Percentiles rank a stretch among this genome's conserved stretches.
Evolutionary conservation across 2,113 vertebrate species (phyloP).

Genomic region (Caloenas nicobarica): DNA sequence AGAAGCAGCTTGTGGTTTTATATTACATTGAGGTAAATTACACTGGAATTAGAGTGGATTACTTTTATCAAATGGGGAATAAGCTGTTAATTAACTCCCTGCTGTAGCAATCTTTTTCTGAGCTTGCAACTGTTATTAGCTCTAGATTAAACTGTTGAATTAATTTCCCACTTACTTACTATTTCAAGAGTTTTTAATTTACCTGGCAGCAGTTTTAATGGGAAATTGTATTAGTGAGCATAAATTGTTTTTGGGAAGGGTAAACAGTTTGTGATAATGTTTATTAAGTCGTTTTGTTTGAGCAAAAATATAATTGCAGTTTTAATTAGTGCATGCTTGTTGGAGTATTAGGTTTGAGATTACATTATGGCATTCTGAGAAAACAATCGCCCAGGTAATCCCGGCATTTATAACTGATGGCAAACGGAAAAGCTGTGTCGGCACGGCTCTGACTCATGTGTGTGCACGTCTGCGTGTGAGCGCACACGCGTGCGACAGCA

Average conservation of each 20-base stretch:
- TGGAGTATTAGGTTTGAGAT: conserved; percentile 78
- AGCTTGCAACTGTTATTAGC: conserved; percentile 85
- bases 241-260: conserved; percentile 82
- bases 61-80: conserved; percentile 90
- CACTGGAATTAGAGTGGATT: conserved; percentile 87
- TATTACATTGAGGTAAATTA: conserved; percentile 91
- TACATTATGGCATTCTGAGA: conserved; percentile 72
- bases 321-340: conserved; percentile 82
- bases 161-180: conserved; percentile 88
- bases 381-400: conserved; percentile 74
- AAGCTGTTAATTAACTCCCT: conserved; percentile 91
- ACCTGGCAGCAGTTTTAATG: conserved; percentile 87
- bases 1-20: conserved; percentile 87
- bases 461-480: too few species aligned
- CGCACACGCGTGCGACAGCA: neutral
- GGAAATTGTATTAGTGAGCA: conserved; percentile 85
- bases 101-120: conserved; percentile 86
- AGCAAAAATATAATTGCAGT: conserved; percentile 82
- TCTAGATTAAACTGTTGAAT: conserved; percentile 88
- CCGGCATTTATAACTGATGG: conserved; percentile 60
- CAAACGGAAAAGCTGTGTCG: conserved; percentile 34
- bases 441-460: neutral
- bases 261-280: conserved; percentile 84
- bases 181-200: conserved; percentile 88
- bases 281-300: conserved; percentile 84